Conservation (phyloP, 2,113 vertebrate genomes). For the Sebastes fasciatus region DNA sequence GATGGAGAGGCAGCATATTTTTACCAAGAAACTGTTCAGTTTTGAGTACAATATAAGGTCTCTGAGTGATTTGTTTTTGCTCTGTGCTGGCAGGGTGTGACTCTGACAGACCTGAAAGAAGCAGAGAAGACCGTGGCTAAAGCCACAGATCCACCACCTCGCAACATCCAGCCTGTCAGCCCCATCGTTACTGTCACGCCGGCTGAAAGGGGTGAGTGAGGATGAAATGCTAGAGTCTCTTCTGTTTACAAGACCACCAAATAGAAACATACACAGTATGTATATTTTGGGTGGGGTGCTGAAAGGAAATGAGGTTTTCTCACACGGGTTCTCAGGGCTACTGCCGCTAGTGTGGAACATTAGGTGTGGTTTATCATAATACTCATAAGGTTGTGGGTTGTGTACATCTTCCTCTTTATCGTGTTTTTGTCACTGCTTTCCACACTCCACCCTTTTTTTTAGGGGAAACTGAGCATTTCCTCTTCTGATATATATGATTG, state of each 20-base stretch:
- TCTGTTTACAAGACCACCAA: neutral
- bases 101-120: conserved; percentile 92
- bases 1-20: neutral
- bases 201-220: conserved; percentile 82
- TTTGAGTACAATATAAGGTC: neutral
- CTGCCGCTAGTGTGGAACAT: neutral
- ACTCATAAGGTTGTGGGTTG: neutral
- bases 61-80: neutral
- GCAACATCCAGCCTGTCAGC: conserved; percentile 81
- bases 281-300: conserved; percentile 30
- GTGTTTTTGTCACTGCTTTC: neutral
- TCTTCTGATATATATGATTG: neutral
- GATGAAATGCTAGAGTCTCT: neutral
- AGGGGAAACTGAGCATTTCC: neutral
- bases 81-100: conserved; percentile 87
- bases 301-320: conserved; percentile 38
- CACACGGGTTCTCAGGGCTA: neutral
- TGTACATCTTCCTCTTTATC: neutral
- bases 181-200: conserved; percentile 82
- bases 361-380: neutral
- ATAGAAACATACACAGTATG: neutral
- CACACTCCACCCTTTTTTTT: neutral
- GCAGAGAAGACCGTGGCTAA: conserved; percentile 86
- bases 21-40: neutral
- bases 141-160: conserved; percentile 62